Percentiles rank a stretch among this genome's conserved stretches.
These are phyloP conservation scores for Caretta caretta DNA, from an alignment of 2,113 vertebrate genomes.

Conservation along the genomic window DNA sequence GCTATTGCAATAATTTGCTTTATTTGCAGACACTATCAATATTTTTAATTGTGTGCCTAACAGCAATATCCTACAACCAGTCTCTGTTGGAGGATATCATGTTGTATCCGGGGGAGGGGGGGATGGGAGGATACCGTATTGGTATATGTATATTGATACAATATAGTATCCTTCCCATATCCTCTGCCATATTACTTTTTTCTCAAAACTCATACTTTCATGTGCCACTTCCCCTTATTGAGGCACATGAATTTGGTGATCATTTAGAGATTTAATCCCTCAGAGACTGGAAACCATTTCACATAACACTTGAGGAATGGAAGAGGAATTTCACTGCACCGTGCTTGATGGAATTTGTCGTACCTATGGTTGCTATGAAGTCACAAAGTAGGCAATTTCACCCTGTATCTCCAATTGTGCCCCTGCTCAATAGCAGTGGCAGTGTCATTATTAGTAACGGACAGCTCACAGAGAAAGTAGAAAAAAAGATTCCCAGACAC, in stretches of 20 bases:
- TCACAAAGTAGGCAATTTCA: background rate
- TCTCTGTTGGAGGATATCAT: background rate
- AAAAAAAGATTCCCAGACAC: background rate
- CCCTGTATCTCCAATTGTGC: background rate
- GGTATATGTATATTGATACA: too few species aligned
- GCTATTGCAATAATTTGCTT: background rate
- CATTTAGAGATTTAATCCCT: background rate
- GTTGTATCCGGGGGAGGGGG: too few species aligned
- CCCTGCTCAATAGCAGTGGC: background rate
- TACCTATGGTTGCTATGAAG: background rate
- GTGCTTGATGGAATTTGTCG: constrained; percentile 7
- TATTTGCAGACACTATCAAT: background rate
- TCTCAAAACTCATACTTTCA: background rate
- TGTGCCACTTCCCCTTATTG: background rate
- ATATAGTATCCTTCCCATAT: too few species aligned
- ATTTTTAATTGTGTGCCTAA: background rate
- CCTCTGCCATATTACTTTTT: background rate
- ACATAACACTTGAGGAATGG: background rate
- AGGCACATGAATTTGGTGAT: background rate
- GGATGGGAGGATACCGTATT: too few species aligned
- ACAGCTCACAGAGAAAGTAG: background rate
- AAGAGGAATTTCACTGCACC: background rate
- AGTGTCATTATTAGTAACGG: background rate
- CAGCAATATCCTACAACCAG: background rate
- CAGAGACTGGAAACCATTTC: background rate